Percentiles rank a stretch among this genome's conserved stretches.
phyloP scores from a whole-genome alignment of 2,888 invertebrate species.

The Dioctria linearis region DNA sequence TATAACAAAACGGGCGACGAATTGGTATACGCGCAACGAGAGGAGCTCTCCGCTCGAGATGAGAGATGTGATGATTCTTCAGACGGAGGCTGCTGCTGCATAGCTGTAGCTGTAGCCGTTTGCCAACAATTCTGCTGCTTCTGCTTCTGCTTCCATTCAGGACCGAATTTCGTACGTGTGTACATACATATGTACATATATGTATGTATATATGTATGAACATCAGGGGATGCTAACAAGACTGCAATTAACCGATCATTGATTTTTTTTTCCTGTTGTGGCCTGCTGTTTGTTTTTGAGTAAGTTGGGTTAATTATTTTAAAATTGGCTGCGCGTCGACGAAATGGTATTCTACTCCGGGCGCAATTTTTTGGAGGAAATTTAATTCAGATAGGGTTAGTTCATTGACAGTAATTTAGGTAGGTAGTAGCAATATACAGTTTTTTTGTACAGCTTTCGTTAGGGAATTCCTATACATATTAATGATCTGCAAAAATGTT shows the following conservation, averaged over 20 bases:
- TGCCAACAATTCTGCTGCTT: background rate
- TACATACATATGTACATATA: background rate
- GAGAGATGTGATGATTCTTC: background rate
- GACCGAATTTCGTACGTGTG: background rate
- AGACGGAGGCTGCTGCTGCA: background rate
- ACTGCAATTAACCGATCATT: conserved; percentile 45
- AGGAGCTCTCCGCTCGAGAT: background rate
- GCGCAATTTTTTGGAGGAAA: conserved; percentile 26
- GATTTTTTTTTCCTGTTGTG: conserved; percentile 26
- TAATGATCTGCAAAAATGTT: background rate
- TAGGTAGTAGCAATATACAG: background rate
- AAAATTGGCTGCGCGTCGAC: conserved; percentile 24
- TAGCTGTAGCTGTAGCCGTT: conserved; percentile 3
- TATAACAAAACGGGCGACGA: conserved; percentile 45
- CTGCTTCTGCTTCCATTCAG: background rate
- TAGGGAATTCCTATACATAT: background rate
- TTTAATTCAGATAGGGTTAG: background rate
- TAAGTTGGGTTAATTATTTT: conserved; percentile 39
- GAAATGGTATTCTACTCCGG: conserved; percentile 19
- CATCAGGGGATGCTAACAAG: conserved; percentile 38
- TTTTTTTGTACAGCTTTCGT: background rate
- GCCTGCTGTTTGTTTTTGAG: conserved; percentile 42
- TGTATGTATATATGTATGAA: background rate
- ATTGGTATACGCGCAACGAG: background rate
- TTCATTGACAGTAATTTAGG: conserved; percentile 37